Base-by-base conservation (phyloP, 2,888 invertebrate species). In the Caradrina kadenii region DNA sequence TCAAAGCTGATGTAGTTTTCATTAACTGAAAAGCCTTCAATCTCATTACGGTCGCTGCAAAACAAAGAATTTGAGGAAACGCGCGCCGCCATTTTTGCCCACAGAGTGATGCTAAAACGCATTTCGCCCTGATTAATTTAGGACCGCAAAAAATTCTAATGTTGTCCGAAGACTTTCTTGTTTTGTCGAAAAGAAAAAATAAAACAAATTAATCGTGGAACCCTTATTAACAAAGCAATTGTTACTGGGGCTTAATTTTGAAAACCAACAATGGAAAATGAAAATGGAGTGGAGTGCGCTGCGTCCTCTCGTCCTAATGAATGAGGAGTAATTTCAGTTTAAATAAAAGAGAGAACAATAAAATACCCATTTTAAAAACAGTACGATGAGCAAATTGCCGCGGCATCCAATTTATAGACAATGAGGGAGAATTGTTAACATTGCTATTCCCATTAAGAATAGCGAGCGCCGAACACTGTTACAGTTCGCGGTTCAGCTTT, bases 241-340 rank as follows among this genome's bases (percentile, higher is more conserved):
- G 92, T 94, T 92, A 88, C 92, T 90, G 91, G 86, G 87, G 93
- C 93, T 94, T 93, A 94, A 94, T 94, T 94, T 95, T 89, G 91
- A 93, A 94, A 94, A 94, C 92, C 93, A 94, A 94, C 94, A 94
- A 94, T 94, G 93, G 92, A 91, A 93, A 92, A 93, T 93, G 93
- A 94, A 94, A 94, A 92, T 91, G 90, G 89, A 92, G 87, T 91
- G 83, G 90, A 93, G 91, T 91, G 89, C 90, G 91, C 92, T 86
- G 89, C 93, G 90, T 91, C 89, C 91, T 89, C 89, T 89, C 86
- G 82, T 88, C 90, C 92, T 94, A 94, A 94, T 95, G 93, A 95
- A 94, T 94, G 94, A 92, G 93, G 91, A 93, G 93, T 93, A 94
- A 94, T 94, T 94, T 93, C 91, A 93, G 92, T 92, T 92, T 93